A percentile compares a stretch with the other conserved stretches of the same genome.
phyloP scores from a whole-genome alignment of 2,113 vertebrate genomes.

The Spermophilus dauricus region DNA sequence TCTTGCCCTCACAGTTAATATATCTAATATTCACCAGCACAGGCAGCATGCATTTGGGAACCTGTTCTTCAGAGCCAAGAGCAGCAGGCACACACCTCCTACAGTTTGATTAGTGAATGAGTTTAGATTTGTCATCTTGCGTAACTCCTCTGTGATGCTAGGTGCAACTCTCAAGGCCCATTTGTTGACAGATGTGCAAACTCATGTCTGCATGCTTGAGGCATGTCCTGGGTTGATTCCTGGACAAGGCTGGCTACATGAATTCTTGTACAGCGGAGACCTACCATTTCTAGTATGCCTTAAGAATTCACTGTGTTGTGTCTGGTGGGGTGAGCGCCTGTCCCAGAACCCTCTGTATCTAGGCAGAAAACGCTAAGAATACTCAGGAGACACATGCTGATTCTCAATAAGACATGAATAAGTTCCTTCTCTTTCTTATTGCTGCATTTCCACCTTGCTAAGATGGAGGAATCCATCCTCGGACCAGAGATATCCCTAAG shows the following conservation, averaged over 20 bases:
- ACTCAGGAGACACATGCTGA: too few species aligned
- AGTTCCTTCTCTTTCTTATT: background rate
- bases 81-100: background rate
- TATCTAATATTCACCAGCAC: background rate
- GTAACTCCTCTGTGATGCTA: background rate
- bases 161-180: background rate
- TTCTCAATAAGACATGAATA: background rate
- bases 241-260: background rate
- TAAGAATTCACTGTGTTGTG: background rate
- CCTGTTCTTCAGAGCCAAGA: constrained; percentile 3
- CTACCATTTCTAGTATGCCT: background rate
- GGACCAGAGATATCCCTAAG: background rate
- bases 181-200: background rate
- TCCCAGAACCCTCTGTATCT: background rate
- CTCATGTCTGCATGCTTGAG: background rate
- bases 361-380: background rate
- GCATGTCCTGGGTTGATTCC: background rate
- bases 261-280: background rate
- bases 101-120: background rate
- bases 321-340: background rate
- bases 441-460: background rate
- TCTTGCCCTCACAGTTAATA: background rate
- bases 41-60: background rate
- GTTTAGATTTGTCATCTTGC: background rate
- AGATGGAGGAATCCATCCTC: background rate